phyloP scores from a whole-genome alignment of 2,888 invertebrate genomes.

The Mechanitis messenoides region DNA sequence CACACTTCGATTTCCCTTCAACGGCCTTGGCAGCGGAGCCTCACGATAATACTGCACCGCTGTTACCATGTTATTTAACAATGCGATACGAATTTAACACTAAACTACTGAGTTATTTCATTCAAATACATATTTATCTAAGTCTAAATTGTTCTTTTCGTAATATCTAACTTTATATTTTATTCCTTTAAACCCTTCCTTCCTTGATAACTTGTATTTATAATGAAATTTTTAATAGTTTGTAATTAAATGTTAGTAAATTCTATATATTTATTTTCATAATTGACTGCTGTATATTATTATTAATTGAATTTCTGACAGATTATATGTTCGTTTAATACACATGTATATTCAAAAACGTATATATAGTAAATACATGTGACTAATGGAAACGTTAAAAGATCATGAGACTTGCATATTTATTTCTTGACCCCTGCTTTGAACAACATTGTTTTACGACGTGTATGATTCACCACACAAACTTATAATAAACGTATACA shows the following conservation, averaged over 20 bases:
- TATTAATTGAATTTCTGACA: too few relatives aligned
- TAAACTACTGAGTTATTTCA: neutral
- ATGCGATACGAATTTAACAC: slow-evolving; percentile 2
- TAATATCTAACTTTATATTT: too few relatives aligned
- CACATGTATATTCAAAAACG: too few relatives aligned
- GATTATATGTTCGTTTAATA: too few relatives aligned
- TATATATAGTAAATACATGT: too few relatives aligned
- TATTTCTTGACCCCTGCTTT: slow-evolving; percentile 61
- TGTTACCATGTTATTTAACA: slow-evolving; percentile 33
- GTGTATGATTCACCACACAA: slow-evolving; percentile 46
- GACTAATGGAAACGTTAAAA: slow-evolving; percentile 41
- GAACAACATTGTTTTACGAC: slow-evolving; percentile 45
- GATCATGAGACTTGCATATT: slow-evolving; percentile 57
- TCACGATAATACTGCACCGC: slow-evolving; percentile 48
- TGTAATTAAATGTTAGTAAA: too few relatives aligned
- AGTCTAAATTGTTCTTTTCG: too few relatives aligned
- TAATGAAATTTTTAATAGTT: too few relatives aligned
- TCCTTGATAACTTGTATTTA: too few relatives aligned
- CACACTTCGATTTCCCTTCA: slow-evolving; percentile 70
- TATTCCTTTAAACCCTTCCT: too few relatives aligned
- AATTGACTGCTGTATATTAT: too few relatives aligned
- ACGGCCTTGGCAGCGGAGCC: slow-evolving; percentile 63
- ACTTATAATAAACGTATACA: slow-evolving; percentile 6
- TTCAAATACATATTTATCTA: neutral
- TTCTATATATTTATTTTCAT: too few relatives aligned